These are phyloP conservation scores for Pogoniulus pusillus DNA, from an alignment of 2,797 vertebrate genomes.

Conservation along the genomic window DNA sequence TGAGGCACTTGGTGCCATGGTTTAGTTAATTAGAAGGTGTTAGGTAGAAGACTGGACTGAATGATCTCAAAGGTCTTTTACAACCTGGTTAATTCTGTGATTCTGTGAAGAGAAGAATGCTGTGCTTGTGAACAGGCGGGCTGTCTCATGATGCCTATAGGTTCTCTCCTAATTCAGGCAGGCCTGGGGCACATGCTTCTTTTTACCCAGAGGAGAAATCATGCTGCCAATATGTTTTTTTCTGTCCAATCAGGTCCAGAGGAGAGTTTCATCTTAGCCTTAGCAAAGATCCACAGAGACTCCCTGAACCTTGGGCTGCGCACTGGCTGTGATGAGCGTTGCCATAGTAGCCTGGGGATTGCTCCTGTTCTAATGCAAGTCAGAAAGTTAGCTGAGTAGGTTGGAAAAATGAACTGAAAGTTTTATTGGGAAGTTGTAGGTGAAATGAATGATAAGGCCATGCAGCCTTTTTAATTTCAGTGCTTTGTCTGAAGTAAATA, in stretches of 20 bases:
- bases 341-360: neutral
- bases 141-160: neutral
- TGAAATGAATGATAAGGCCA: neutral
- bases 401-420: neutral
- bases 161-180: rapidly evolving
- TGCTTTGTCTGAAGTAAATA: neutral
- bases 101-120: neutral
- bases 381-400: neutral
- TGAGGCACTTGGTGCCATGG: too few species aligned
- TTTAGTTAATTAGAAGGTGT: too few species aligned
- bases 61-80: too few species aligned
- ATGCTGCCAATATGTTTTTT: neutral
- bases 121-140: neutral
- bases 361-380: rapidly evolving
- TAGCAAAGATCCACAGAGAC: neutral
- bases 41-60: too few species aligned
- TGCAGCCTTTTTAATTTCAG: neutral
- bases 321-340: neutral
- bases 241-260: neutral
- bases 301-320: neutral
- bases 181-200: neutral
- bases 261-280: rapidly evolving
- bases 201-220: neutral
- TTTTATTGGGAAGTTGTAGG: neutral
- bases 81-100: too few species aligned